Percentiles rank a stretch among this genome's conserved stretches.
Conservation (phyloP, 1,140 invertebrate species). For the Drosophila repletoides region DNA sequence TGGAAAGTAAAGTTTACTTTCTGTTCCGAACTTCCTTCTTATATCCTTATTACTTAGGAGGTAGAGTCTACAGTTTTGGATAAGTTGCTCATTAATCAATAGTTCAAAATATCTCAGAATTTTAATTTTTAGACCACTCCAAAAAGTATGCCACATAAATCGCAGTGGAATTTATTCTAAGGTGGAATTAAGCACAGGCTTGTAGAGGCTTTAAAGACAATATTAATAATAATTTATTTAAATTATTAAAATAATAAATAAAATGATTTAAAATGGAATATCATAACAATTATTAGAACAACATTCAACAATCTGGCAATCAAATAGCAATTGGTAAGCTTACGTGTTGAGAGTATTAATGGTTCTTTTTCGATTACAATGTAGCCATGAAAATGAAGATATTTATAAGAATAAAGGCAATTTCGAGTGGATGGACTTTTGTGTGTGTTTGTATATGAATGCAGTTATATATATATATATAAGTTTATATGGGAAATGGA, state of each 20-base stretch:
- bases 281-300: background rate
- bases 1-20: too few species aligned
- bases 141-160: too few species aligned
- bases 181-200: too few species aligned
- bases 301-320: background rate
- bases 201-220: too few species aligned
- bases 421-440: background rate
- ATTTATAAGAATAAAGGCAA: constrained; percentile 6
- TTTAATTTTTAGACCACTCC: too few species aligned
- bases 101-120: too few species aligned
- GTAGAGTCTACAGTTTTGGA: too few species aligned
- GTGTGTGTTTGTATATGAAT: background rate
- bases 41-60: too few species aligned
- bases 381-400: constrained; percentile 5
- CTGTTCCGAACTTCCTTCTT: too few species aligned
- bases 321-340: constrained; percentile 24
- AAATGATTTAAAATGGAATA: background rate
- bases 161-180: too few species aligned
- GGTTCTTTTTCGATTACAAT: constrained; percentile 3
- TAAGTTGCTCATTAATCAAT: too few species aligned
- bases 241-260: background rate
- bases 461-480: constrained; percentile 17
- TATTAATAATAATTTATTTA: too few species aligned
- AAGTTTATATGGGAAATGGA: background rate
- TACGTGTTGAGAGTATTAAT: constrained; percentile 18